Conservation (phyloP, 2,113 vertebrate species). For the Ochotona princeps region DNA sequence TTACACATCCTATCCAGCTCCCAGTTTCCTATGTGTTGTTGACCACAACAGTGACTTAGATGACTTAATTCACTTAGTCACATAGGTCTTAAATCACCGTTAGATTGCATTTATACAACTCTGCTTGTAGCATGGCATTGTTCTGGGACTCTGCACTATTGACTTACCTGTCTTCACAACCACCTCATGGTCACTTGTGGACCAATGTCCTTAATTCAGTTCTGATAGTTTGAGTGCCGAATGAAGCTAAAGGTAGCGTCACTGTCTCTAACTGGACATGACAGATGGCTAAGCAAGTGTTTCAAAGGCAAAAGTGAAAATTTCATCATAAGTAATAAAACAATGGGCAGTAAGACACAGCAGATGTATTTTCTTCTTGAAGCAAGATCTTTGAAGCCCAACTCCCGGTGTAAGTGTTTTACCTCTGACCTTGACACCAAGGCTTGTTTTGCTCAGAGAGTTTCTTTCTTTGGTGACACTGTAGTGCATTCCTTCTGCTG, state of each 20-base stretch:
- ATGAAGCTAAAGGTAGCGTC: neutral
- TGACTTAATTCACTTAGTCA: too few species aligned
- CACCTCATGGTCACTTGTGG: slow-evolving; percentile 42
- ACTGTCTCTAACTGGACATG: neutral
- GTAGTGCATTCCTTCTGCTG: too few species aligned
- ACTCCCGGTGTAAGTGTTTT: neutral
- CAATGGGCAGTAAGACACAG: neutral
- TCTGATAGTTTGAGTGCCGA: neutral
- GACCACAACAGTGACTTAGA: neutral
- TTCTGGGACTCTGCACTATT: neutral
- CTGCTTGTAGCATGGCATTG: neutral
- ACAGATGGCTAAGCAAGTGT: slow-evolving; percentile 7
- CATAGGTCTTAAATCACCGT: neutral
- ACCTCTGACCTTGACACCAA: neutral
- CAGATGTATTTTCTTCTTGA: neutral
- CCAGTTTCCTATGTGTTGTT: neutral
- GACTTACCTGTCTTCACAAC: neutral
- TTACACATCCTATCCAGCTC: too few species aligned
- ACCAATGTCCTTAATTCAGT: neutral
- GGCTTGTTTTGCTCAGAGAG: neutral
- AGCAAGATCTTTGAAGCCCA: neutral
- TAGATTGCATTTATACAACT: neutral
- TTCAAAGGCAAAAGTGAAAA: slow-evolving; percentile 37
- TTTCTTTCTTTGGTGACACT: neutral
- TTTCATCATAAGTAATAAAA: neutral